Evolutionary conservation across 2,888 invertebrate species (phyloP), one percentile per base, ranked within the genome.

Genomic region (Drosophila diplacantha): DNA sequence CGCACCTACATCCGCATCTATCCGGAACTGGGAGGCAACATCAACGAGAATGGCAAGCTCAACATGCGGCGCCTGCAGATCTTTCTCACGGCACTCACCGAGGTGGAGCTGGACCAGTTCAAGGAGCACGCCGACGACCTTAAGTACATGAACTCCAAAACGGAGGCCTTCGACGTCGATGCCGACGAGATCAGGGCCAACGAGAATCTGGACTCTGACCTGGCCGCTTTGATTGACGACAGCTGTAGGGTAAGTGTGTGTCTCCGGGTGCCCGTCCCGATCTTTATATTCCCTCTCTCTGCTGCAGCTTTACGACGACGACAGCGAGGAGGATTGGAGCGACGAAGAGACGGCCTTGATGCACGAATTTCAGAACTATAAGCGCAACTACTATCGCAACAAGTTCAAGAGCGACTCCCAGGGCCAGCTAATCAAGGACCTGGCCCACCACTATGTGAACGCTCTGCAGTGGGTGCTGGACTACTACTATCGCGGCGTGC

Each of bases 401-500:
- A 98, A 98, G 87, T 89, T 98, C 87, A 93, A 94, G 58, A 11
- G 37, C 11, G 77, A 72, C 0, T 1, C 20, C 11, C 63, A 62
- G 5, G 16, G 5, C 2, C 54, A 68, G 4, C 16, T 84, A 3
- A 44, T 76, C n/a, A 43, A 31, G 0, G 63, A 76, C 7, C 44
- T 78, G 44, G 59, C 47, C 7, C 22, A 60, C 14, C 80, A 83
- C 50, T 99, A 98, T 87, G 94, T 99, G 11, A 90, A 93, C 38
- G 98, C 97, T 0, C 93, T 99, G 49, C 98, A 99, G 82, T 99
- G 99, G 99, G 96, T 97, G 85, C 90, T 99, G 18, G 92, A 94
- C 85, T 99, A 99, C 88, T 99, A 99, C 88, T 99, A 97, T 89
- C 93, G 96, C 82, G 99, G 99, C 7, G 96, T 97, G 43, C 94